These are phyloP conservation scores for Benthosema pterotum DNA, from an alignment of 2,797 vertebrate species.

Conservation along the genomic window DNA sequence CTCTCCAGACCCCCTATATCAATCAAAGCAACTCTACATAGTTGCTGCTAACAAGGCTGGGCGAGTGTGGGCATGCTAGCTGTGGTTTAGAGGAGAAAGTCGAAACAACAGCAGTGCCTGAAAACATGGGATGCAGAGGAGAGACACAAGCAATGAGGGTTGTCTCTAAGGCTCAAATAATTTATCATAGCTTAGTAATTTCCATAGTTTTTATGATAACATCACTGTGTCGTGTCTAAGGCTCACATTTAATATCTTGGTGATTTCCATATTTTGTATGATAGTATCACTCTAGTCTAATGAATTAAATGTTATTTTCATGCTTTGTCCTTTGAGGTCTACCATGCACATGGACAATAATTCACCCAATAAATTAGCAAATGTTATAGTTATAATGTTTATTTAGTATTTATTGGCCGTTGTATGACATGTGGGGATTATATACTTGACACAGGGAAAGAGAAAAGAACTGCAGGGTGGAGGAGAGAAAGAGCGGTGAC, in stretches of 20 bases:
- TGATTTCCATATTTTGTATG: too few relatives aligned
- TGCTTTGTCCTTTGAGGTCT: too few relatives aligned
- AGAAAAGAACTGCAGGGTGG: slow-evolving; percentile 17
- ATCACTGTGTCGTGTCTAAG: not conserved
- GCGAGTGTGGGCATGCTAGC: slow-evolving; percentile 66
- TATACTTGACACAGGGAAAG: slow-evolving; percentile 3
- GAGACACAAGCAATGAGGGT: not conserved
- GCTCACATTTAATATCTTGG: not conserved
- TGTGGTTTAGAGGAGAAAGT: slow-evolving; percentile 33
- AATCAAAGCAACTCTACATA: slow-evolving; percentile 23
- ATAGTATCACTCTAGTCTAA: too few relatives aligned
- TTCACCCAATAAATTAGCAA: not conserved
- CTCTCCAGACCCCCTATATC: slow-evolving; percentile 45
- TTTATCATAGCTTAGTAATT: not conserved
- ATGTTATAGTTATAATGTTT: too few relatives aligned
- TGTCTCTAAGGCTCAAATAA: not conserved
- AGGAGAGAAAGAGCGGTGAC: slow-evolving; percentile 3
- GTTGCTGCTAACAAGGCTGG: slow-evolving; percentile 15
- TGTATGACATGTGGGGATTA: not conserved
- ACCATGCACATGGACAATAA: too few relatives aligned
- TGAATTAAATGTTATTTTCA: too few relatives aligned
- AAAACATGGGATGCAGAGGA: slow-evolving; percentile 20
- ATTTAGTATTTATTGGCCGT: not conserved
- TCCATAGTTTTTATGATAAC: too few relatives aligned
- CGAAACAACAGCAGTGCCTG: not conserved